Percentiles rank a stretch among this genome's conserved stretches.
phyloP scores from a whole-genome alignment of 1,140 invertebrate genomes.

The Camponotus vicinus region DNA sequence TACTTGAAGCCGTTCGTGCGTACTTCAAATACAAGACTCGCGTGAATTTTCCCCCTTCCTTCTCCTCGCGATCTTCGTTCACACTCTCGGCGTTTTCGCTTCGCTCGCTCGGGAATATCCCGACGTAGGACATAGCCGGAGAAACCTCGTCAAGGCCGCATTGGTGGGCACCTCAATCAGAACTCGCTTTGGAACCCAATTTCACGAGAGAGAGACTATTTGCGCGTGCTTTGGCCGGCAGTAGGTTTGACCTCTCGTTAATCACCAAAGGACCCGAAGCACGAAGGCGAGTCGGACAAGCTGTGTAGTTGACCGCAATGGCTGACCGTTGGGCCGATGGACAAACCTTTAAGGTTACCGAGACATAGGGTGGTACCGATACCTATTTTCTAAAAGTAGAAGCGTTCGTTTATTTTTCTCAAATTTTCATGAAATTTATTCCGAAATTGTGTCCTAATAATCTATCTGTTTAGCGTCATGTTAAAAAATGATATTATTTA shows the following conservation, averaged over 20 bases:
- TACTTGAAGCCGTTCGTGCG: not conserved
- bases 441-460: not conserved
- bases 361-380: conserved; percentile 29
- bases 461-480: no score
- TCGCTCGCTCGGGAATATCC: conserved; percentile 46
- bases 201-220: conserved; percentile 78
- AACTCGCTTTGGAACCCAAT: conserved; percentile 81
- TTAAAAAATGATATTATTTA: not conserved
- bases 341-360: conserved; percentile 75
- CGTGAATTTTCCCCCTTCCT: conserved; percentile 5
- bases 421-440: not conserved
- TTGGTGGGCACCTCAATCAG: conserved; percentile 81
- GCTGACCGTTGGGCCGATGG: conserved; percentile 76
- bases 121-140: conserved; percentile 64
- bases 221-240: conserved; percentile 79
- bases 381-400: not conserved
- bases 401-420: not conserved
- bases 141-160: conserved; percentile 71
- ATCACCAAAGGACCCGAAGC: conserved; percentile 84
- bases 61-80: conserved; percentile 41
- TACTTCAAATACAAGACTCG: conserved; percentile 29
- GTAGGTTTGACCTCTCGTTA: conserved; percentile 84
- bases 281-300: conserved; percentile 82
- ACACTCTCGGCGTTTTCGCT: conserved; percentile 58
- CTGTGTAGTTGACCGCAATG: conserved; percentile 84